Evolutionary conservation across 1,140 invertebrate genomes (phyloP), one percentile per base, ranked within the genome.

Genomic region (Neotoxoptera formosana): DNA sequence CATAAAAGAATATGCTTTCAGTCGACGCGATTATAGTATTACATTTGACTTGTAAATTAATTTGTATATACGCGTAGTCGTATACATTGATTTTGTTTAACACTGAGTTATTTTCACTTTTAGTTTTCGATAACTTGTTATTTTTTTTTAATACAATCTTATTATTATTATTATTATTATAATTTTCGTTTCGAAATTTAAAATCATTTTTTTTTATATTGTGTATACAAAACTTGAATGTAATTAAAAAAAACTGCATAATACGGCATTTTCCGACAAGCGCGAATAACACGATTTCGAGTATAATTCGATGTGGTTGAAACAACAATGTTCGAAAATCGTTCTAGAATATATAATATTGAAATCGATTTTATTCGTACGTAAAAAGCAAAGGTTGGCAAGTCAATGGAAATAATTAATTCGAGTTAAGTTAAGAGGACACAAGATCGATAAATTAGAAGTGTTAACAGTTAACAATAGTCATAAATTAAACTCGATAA

Each of bases 41-140:
- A 30, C 23, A 90, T 90, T 90, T 90, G 36, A 90, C 53, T 90
- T 90, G 89, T 90, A 90, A 90, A 90, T 90, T 67, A 90, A 67
- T 60, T 67, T 60, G 7, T 45, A 45, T n/a, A 45, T 7, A 7
- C 14, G 2, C 17, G 14, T 53, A 53, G 6, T n/a, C n/a, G n/a
- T 21, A 53, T 20, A 87, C 2, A 60, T 51, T 25, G 34, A 47
- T 87, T 51, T 34, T 36, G 34, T 90, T 67, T 67, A 56, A 30
- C 9, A 20, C 23, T 30, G 36, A 34, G 7, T 53, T 60, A 17
- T 90, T 14, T 56, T 60, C 30, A 23, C 11, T 2, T 45, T 60
- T 90, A 34, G 17, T 41, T 56, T 1, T 30, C 14, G 30, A 30
- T 67, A 47, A 67, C 56, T 45, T 67, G 21, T 90, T 67, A 25